These are phyloP conservation scores for Malthinus seriepunctatus DNA, from an alignment of 2,888 invertebrate species.

Conservation along the genomic window DNA sequence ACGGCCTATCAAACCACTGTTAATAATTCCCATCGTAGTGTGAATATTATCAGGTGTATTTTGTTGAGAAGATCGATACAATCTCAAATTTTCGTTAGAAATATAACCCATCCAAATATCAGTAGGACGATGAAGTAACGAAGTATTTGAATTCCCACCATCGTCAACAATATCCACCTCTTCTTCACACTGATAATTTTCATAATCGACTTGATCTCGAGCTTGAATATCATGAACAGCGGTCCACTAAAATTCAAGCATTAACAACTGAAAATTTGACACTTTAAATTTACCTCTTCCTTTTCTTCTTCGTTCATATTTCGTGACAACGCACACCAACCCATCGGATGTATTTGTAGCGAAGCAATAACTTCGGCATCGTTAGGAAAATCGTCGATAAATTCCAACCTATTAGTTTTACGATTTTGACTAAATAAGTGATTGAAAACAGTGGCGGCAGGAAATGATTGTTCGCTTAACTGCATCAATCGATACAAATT, in stretches of 20 bases:
- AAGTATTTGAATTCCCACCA: no score
- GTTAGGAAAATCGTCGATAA: conserved; percentile 90
- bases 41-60: conserved; percentile 34
- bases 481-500: conserved; percentile 90
- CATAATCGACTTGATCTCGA: conserved; percentile 53
- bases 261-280: no score
- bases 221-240: conserved; percentile 93
- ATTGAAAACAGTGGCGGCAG: conserved; percentile 79
- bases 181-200: conserved; percentile 35
- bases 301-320: conserved; percentile 85
- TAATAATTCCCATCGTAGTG: conserved; percentile 47
- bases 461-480: conserved; percentile 78
- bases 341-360: conserved; percentile 85
- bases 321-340: conserved; percentile 86
- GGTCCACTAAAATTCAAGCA: conserved; percentile 69
- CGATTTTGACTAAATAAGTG: conserved; percentile 76
- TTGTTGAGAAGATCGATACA: conserved; percentile 34
- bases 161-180: no score
- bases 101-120: conserved; percentile 54
- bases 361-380: conserved; percentile 91
- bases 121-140: conserved; percentile 35
- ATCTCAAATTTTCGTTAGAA: conserved; percentile 45
- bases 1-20: conserved; percentile 49
- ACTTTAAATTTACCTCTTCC: conserved; percentile 69
- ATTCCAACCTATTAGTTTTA: conserved; percentile 83